Base-by-base conservation (phyloP, 2,113 vertebrate genomes). In the Strix uralensis region DNA sequence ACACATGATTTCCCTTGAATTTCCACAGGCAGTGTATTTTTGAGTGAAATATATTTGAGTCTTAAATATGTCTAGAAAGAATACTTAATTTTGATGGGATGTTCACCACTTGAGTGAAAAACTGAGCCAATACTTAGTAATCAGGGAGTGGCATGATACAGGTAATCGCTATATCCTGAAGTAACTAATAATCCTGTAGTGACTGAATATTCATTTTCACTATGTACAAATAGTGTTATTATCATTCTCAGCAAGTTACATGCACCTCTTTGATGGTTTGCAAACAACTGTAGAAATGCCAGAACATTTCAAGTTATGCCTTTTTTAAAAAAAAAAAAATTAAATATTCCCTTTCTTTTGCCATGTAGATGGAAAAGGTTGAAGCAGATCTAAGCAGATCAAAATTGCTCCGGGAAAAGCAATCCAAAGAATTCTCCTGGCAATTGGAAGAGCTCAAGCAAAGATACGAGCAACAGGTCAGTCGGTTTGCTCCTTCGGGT, bases 331-430 rank as follows among this genome's bases (percentile, higher is more conserved):
- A 59, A 34, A 36, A 62, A 62, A 59, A 58, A 94, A 95, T 98
- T 96, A 98, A 97, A 92, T 94, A 98, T 98, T 98, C 98, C 44
- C 93, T 98, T 98, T 98, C 78, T 98, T 86, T 96, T 95, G 34
- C 88, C 97, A 84, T 97, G 58, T 95, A 99, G 99, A 99, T 99
- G 98, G 98, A 98, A 97, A 99, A 98, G 83, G 99, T 99, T 55
- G 99, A 99, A 97, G 98, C 98, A 84, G 99, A 99, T 97, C 98
- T 99, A 88, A 98, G 93, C 77, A 98, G 96, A 94, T 99, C 99
- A 92, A 99, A 99, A 98, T 98, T 96, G 34, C 98, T 99, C 21
- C 98, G 99, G 85, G 99, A 99, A 96, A 99, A 98, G 69, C 99
- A 99, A 89, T 98, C 98, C 46, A 98, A 98, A 91, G 99, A 99